A percentile compares a stretch with the other conserved stretches of the same genome.
Evolutionary conservation across 30 jellyfish, hydroid and myxozoan genomes (phyloP).

Genomic region (Catostylus mosaicus): DNA sequence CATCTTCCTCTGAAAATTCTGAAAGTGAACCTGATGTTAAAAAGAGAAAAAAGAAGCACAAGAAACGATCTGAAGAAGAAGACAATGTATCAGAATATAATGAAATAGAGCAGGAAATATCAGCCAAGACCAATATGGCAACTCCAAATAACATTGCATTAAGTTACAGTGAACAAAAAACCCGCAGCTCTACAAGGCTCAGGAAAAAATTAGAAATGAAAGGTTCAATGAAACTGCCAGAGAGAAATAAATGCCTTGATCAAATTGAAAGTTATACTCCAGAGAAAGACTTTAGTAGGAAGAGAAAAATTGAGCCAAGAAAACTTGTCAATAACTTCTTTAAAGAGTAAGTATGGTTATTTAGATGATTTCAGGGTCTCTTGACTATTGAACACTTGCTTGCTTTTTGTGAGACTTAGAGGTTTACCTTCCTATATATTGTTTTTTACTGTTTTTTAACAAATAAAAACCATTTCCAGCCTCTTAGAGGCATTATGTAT

Average conservation of each 20-base stretch:
- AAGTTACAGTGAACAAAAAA: neutral
- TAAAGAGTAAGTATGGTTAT: slow-evolving; percentile 47
- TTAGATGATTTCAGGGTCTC: neutral
- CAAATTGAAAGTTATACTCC: neutral
- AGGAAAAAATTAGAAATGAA: neutral
- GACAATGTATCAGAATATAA: neutral
- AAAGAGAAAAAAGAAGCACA: neutral
- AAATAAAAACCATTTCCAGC: neutral
- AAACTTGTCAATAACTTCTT: slow-evolving; percentile 33
- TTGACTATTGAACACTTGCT: neutral
- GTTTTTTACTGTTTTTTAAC: neutral
- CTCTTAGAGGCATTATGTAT: neutral
- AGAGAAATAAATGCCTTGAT: neutral
- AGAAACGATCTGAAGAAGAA: neutral
- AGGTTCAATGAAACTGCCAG: slow-evolving; percentile 39
- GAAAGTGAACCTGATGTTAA: neutral
- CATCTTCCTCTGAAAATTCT: neutral
- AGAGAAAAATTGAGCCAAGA: neutral
- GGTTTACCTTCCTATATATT: neutral
- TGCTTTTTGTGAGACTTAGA: no score
- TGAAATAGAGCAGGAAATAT: neutral
- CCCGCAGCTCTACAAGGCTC: slow-evolving; percentile 43
- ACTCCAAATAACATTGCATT: neutral
- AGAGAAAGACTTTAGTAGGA: neutral
- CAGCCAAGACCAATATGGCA: neutral